Conservation (phyloP, 1,140 invertebrate species). For the Atta colombica region DNA sequence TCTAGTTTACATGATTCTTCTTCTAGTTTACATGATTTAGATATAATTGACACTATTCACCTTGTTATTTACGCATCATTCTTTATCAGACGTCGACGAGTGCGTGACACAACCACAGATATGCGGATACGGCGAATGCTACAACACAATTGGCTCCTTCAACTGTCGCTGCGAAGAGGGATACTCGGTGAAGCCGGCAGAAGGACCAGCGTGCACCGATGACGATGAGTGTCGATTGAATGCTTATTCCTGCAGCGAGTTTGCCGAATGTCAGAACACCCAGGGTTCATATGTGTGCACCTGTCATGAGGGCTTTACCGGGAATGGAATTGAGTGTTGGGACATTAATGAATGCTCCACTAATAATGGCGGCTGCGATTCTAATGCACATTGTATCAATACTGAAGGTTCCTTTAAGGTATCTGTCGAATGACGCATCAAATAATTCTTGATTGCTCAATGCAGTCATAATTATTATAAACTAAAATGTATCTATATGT, state of each 20-base stretch:
- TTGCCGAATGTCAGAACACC: slow-evolving; percentile 94
- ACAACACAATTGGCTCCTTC: slow-evolving; percentile 95
- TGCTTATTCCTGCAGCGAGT: slow-evolving; percentile 92
- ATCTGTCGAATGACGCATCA: not conserved
- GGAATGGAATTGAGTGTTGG: slow-evolving; percentile 91
- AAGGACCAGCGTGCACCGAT: slow-evolving; percentile 91
- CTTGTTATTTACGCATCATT: not conserved
- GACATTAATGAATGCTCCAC: slow-evolving; percentile 94
- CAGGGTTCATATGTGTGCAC: slow-evolving; percentile 94
- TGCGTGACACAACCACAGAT: slow-evolving; percentile 90
- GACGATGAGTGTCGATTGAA: slow-evolving; percentile 95
- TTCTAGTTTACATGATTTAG: no score
- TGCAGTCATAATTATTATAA: not conserved
- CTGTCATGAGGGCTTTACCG: slow-evolving; percentile 94
- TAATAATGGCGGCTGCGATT: slow-evolving; percentile 94
- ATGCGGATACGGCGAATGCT: slow-evolving; percentile 91
- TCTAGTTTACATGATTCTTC: no score
- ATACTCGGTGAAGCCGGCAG: slow-evolving; percentile 93
- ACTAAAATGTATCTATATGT: not conserved
- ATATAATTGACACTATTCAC: not conserved
- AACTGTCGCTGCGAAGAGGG: slow-evolving; percentile 92
- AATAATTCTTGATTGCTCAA: not conserved
- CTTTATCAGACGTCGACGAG: slow-evolving; percentile 89
- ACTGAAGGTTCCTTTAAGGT: slow-evolving; percentile 93
- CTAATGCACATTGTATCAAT: slow-evolving; percentile 95